These are phyloP conservation scores for Mastomys natalensis DNA, from an alignment of 2,113 vertebrate genomes.

Conservation along the genomic window DNA sequence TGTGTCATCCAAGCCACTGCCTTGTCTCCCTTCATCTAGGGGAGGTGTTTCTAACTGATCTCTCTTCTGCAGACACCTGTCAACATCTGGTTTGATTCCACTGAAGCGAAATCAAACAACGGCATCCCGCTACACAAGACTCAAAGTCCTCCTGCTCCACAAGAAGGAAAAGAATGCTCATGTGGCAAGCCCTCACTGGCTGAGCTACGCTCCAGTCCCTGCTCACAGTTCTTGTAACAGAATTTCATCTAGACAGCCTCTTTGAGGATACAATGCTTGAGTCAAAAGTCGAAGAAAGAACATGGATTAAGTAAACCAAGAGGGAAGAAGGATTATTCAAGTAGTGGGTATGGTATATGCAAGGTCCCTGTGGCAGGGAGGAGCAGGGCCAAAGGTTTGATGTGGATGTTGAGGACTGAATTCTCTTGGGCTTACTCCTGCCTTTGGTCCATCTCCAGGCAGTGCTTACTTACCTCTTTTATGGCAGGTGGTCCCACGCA, in stretches of 20 bases:
- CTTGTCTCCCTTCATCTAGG: background rate
- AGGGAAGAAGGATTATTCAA: background rate
- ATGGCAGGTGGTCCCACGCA: constrained; percentile 84
- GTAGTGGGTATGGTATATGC: background rate
- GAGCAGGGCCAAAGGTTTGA: background rate
- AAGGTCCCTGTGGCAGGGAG: background rate
- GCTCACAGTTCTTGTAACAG: background rate
- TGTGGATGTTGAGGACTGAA: background rate
- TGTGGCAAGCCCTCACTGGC: background rate
- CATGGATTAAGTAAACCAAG: background rate
- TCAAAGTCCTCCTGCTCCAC: background rate
- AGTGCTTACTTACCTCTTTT: constrained; percentile 88
- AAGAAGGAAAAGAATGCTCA: background rate
- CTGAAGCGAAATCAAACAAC: background rate
- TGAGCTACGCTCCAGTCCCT: background rate
- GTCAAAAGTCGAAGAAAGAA: constrained; percentile 5
- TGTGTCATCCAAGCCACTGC: background rate
- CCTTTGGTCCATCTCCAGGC: background rate
- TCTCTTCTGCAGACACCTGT: background rate
- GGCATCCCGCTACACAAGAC: background rate
- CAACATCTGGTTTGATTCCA: background rate
- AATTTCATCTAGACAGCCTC: constrained; percentile 8
- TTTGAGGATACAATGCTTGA: background rate
- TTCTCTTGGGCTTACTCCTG: background rate
- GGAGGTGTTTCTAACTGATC: background rate